Percentiles rank a stretch among this genome's conserved stretches.
Conservation (phyloP, 2,797 vertebrate species). For the Sciaenops ocellatus region DNA sequence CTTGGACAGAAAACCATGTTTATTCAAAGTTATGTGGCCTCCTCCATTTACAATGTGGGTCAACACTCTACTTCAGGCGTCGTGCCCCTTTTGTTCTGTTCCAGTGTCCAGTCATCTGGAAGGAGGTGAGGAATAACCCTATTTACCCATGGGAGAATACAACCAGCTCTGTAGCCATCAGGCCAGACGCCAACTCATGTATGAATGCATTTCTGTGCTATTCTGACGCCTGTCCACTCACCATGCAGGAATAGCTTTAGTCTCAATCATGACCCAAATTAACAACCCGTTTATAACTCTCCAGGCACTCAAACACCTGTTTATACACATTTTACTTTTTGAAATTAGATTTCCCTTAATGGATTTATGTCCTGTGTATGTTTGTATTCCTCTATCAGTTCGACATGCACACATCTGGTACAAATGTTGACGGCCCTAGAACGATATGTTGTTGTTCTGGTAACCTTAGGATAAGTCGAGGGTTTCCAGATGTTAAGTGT, state of each 20-base stretch:
- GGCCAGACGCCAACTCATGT: background rate
- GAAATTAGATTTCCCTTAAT: background rate
- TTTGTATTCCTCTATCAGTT: too few relatives aligned
- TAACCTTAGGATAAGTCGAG: too few relatives aligned
- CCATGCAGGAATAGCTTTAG: background rate
- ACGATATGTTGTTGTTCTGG: too few relatives aligned
- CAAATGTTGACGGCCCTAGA: too few relatives aligned
- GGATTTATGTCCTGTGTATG: too few relatives aligned
- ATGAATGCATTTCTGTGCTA: background rate
- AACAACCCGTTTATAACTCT: background rate
- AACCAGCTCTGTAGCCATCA: constrained; percentile 19
- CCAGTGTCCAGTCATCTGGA: constrained; percentile 49
- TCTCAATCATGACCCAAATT: background rate
- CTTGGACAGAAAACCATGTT: constrained; percentile 4
- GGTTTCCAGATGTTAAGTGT: too few relatives aligned
- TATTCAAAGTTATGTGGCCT: constrained; percentile 8
- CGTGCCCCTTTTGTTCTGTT: constrained; percentile 34
- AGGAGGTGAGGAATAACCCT: constrained; percentile 39
- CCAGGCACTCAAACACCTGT: background rate
- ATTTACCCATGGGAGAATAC: constrained; percentile 16
- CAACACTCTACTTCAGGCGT: constrained; percentile 26
- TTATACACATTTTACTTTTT: background rate
- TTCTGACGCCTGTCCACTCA: background rate
- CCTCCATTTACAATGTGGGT: constrained; percentile 38
- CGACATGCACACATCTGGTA: too few relatives aligned